phyloP scores from a whole-genome alignment of 2,113 vertebrate species.

The Bombycilla garrulus region DNA sequence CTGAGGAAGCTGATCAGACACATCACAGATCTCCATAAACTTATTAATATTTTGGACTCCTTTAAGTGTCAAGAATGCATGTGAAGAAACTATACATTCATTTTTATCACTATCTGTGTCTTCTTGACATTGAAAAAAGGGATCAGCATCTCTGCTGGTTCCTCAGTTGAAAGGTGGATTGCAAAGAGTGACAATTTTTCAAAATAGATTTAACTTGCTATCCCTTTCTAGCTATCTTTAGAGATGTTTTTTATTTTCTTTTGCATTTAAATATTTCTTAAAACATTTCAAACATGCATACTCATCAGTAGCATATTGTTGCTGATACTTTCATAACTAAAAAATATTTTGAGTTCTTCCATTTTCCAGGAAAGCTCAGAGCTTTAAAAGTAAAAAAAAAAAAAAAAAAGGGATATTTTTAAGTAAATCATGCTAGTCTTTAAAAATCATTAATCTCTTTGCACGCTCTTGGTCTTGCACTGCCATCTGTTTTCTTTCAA shows the following conservation, averaged over 20 bases:
- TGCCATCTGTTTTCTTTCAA: slow-evolving; percentile 61
- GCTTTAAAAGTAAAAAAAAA: background rate
- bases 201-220: background rate
- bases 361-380: background rate
- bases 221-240: background rate
- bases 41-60: background rate
- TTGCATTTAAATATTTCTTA: background rate
- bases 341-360: background rate
- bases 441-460: slow-evolving; percentile 44
- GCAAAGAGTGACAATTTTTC: background rate
- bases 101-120: background rate
- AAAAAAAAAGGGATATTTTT: background rate
- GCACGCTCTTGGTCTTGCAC: background rate
- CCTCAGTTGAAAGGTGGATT: background rate
- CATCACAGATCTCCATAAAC: background rate
- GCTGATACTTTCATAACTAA: background rate
- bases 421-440: slow-evolving; percentile 12
- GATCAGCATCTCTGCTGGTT: background rate
- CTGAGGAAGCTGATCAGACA: background rate
- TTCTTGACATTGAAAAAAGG: background rate
- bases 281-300: background rate
- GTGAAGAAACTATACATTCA: background rate
- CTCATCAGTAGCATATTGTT: background rate
- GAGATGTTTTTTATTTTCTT: background rate
- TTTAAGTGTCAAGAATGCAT: background rate